Conservation (phyloP, 2,888 invertebrate species). For the Helobdella robusta region DNA sequence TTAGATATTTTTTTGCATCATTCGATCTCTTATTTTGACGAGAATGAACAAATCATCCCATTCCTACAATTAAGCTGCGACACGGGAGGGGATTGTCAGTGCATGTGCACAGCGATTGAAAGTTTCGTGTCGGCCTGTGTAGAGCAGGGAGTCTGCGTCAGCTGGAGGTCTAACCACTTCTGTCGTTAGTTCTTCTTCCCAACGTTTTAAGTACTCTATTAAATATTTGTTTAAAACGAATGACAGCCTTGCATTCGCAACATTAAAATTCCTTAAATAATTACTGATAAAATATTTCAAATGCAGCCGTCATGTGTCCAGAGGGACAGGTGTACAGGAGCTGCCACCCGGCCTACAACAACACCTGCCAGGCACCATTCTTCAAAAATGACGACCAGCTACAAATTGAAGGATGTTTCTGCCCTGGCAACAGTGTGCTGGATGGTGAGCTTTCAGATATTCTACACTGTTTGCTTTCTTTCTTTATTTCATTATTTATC, state of each 20-base stretch:
- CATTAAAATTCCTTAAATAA: not conserved
- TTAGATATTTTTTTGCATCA: too few species aligned
- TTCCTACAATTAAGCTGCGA: constrained; percentile 21
- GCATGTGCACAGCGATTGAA: constrained; percentile 23
- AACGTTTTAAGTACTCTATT: too few species aligned
- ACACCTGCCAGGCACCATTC: constrained; percentile 28
- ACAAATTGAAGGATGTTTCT: constrained; percentile 31
- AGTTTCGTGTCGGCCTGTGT: constrained; percentile 16
- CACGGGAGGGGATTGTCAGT: constrained; percentile 22
- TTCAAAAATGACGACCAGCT: constrained; percentile 14
- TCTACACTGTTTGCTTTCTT: too few species aligned
- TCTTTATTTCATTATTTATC: too few species aligned
- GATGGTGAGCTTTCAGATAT: too few species aligned
- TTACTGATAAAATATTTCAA: not conserved
- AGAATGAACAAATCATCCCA: too few species aligned
- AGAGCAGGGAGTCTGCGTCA: constrained; percentile 15
- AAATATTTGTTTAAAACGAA: not conserved
- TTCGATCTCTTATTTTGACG: too few species aligned
- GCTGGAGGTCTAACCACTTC: constrained; percentile 21
- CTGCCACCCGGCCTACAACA: constrained; percentile 24
- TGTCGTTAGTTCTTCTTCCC: constrained; percentile 11
- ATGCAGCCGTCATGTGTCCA: constrained; percentile 31
- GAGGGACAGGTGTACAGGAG: constrained; percentile 29
- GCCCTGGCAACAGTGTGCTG: too few species aligned
- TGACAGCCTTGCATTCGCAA: not conserved